These are phyloP conservation scores for Garra rufa DNA, from an alignment of 2,113 vertebrate species.

Conservation along the genomic window DNA sequence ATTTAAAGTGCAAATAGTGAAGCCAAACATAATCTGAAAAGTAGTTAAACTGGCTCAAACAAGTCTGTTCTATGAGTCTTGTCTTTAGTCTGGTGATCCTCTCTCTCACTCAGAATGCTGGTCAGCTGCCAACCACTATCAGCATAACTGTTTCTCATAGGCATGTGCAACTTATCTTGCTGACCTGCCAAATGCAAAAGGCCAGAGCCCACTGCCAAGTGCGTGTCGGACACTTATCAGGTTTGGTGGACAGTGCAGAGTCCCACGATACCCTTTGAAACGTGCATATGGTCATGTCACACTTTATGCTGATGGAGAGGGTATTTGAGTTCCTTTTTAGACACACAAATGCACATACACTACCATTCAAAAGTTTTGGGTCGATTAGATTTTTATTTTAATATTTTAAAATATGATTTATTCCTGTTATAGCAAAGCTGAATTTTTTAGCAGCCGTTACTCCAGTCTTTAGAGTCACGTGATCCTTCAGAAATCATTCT, in stretches of 20 bases:
- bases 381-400: neutral
- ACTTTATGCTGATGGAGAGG: neutral
- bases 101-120: constrained; percentile 6
- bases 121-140: neutral
- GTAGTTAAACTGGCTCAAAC: neutral
- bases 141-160: neutral
- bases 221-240: neutral
- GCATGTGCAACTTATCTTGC: constrained; percentile 20
- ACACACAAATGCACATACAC: neutral
- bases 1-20: neutral
- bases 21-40: neutral
- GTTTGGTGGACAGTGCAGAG: neutral
- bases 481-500: neutral
- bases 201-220: neutral
- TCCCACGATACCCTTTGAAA: neutral
- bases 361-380: neutral
- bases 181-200: constrained; percentile 13
- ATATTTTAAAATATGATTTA: neutral
- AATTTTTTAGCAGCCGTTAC: neutral
- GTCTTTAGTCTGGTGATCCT: constrained; percentile 17
- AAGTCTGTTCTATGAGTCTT: neutral
- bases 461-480: neutral
- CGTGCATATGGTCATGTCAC: neutral
- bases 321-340: neutral
- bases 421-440: neutral